phyloP scores from a whole-genome alignment of 2,113 vertebrate genomes.

The Limnothrissa miodon region DNA sequence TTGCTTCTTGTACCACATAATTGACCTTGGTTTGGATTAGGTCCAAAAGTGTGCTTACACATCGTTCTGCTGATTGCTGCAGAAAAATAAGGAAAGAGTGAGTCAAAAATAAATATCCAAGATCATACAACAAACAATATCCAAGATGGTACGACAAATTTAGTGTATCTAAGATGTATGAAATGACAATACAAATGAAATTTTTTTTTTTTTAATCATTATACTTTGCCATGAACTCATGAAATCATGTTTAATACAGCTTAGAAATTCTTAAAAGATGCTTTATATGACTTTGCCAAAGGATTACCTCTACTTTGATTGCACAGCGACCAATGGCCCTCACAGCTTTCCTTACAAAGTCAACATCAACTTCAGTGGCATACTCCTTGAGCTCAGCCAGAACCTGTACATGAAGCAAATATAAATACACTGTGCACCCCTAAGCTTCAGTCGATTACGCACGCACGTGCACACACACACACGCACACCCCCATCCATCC shows the following conservation, averaged over 20 bases:
- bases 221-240: no score
- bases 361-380: slow-evolving; percentile 95
- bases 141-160: no score
- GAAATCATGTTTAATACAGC: no score
- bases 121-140: background rate
- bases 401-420: slow-evolving; percentile 70
- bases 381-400: slow-evolving; percentile 97
- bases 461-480: no score
- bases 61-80: slow-evolving; percentile 96
- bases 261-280: no score
- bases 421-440: background rate
- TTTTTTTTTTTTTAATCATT: no score
- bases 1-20: slow-evolving; percentile 97
- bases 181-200: background rate
- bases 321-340: slow-evolving; percentile 96
- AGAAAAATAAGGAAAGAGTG: slow-evolving; percentile 17
- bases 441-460: no score
- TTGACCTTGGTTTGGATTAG: slow-evolving; percentile 99
- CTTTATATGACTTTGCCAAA: background rate
- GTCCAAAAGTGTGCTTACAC: slow-evolving; percentile 92
- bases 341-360: slow-evolving; percentile 96
- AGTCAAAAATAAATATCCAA: background rate
- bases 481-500: no score
- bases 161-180: no score
- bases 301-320: slow-evolving; percentile 96